These are phyloP conservation scores for Iselma pallidipennis DNA, from an alignment of 2,888 invertebrate species.

Conservation along the genomic window DNA sequence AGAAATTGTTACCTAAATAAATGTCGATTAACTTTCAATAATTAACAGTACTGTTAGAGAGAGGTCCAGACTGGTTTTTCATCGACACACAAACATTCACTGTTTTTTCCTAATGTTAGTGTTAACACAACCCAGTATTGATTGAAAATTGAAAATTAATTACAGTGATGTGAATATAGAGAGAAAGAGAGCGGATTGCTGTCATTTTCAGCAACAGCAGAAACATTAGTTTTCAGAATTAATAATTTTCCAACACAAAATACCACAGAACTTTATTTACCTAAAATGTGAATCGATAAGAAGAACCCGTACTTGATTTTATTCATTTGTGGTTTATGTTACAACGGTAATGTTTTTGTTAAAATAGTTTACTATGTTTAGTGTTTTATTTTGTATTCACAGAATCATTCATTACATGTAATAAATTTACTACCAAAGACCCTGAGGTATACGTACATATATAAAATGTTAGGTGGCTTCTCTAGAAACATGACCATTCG, in stretches of 20 bases:
- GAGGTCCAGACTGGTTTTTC: background rate
- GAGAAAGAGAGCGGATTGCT: background rate
- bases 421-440: background rate
- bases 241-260: background rate
- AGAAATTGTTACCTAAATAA: background rate
- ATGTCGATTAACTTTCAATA: background rate
- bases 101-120: background rate
- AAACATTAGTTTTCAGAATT: background rate
- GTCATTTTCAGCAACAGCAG: background rate
- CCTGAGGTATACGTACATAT: background rate
- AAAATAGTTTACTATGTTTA: too few relatives aligned
- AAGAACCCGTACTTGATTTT: too few relatives aligned
- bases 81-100: background rate
- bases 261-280: too few relatives aligned
- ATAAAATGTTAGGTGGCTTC: background rate
- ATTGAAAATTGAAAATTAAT: background rate
- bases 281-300: too few relatives aligned
- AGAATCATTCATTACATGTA: background rate
- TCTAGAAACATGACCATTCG: background rate
- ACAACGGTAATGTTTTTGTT: too few relatives aligned
- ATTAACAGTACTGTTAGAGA: background rate
- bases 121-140: background rate
- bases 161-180: background rate
- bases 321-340: too few relatives aligned
- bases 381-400: background rate